Evolutionary conservation across 2,797 vertebrate species (phyloP), one percentile per base, ranked within the genome.

Genomic region (Margarornis squamiger): DNA sequence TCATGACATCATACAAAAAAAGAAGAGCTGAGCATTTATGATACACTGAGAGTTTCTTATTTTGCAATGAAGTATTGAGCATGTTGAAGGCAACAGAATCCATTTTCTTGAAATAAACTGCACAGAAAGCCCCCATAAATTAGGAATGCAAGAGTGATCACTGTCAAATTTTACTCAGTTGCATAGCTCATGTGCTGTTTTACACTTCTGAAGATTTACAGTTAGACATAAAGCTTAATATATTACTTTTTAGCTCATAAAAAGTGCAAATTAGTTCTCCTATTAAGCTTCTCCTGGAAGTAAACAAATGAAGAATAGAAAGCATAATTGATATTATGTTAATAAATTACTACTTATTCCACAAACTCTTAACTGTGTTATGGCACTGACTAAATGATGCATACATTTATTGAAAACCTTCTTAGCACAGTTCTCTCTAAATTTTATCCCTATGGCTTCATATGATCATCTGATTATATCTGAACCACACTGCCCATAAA

Each of bases 211-310:
- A 86, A 93, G 89, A 94, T 92, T 94, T 95, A 94, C 32, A 88
- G 91, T 48, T 88, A 81, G 54, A 81, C 76, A 83, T 91, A 90
- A 96, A 92, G 30, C 72, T 86, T 94, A 96, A 89, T 93, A 88
- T 57, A 84, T 95, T 92, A 96, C 87, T 58, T 86, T 89, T 94
- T 84, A 95, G 66, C 72, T 92, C 89, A 68, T 70, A 91, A 86
- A 88, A 88, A 67, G 87, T 51, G n/a, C 66, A 88, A 92, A 91
- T 96, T 92, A 94, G 58, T 82, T 9, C 7, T 77, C 22, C 23
- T 78, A 70, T 70, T 94, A 66, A 61, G 76, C n/a, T 59, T 91
- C 75, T 59, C 38, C 55, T 86, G 51, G 39, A 94, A 95, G 38
- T 32, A 93, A 93, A 63, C 61, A 93, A 88, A 86, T 16, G 18